A percentile compares a stretch with the other conserved stretches of the same genome.
These are phyloP conservation scores for Troides aeacus DNA, from an alignment of 2,888 invertebrate species.

Conservation along the genomic window DNA sequence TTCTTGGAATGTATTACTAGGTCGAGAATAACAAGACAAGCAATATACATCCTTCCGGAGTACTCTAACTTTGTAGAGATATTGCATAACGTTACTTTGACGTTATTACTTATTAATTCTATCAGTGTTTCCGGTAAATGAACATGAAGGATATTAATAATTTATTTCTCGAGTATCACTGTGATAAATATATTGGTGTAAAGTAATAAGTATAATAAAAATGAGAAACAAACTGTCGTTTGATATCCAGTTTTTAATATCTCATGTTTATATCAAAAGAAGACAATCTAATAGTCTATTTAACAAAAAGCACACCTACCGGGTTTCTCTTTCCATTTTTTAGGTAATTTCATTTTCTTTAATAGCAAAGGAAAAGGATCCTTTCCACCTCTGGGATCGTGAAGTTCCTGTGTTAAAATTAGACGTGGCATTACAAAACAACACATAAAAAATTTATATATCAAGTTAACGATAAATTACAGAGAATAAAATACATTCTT, in stretches of 20 bases:
- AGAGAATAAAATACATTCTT: too few relatives aligned
- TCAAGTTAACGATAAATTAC: too few relatives aligned
- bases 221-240: too few relatives aligned
- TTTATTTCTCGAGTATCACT: background rate
- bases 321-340: constrained; percentile 84
- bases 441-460: background rate
- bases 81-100: constrained; percentile 2
- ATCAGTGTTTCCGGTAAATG: constrained; percentile 12
- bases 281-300: background rate
- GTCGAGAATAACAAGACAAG: constrained; percentile 20
- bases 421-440: background rate
- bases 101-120: constrained; percentile 16
- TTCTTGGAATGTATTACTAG: constrained; percentile 5
- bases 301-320: constrained; percentile 45
- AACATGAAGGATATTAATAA: background rate
- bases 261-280: background rate
- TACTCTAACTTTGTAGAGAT: constrained; percentile 2
- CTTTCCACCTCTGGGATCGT: constrained; percentile 85
- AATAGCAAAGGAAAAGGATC: constrained; percentile 88
- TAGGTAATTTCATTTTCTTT: constrained; percentile 87
- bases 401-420: constrained; percentile 77
- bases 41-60: constrained; percentile 24
- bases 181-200: too few relatives aligned
- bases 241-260: too few relatives aligned
- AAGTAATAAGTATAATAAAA: too few relatives aligned